A percentile compares a stretch with the other conserved stretches of the same genome.
Conservation (phyloP, 1,140 invertebrate genomes). For the Doryteuthis pealeii region DNA sequence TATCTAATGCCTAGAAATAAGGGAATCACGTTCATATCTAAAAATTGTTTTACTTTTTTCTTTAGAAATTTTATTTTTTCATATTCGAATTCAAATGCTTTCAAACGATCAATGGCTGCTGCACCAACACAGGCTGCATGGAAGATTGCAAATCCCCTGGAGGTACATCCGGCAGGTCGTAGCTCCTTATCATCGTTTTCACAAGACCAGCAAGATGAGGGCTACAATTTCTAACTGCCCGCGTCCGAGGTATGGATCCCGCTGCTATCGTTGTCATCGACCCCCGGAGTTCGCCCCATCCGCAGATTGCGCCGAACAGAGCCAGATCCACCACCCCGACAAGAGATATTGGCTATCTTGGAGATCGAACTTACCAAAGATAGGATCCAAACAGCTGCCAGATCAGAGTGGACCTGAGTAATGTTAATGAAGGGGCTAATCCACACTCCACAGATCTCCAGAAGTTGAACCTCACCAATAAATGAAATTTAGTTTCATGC, state of each 20-base stretch:
- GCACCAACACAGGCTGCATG: constrained; percentile 1
- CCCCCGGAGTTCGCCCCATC: constrained; percentile 8
- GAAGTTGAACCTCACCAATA: too few relatives aligned
- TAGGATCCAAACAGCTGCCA: too few relatives aligned
- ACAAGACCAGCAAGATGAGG: constrained; percentile 30
- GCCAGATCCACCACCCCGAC: not conserved
- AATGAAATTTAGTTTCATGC: too few relatives aligned
- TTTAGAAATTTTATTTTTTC: too few relatives aligned
- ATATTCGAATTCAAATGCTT: constrained; percentile 39
- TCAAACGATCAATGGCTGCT: constrained; percentile 25
- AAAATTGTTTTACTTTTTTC: too few relatives aligned
- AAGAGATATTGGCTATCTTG: not conserved
- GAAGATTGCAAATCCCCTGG: not conserved
- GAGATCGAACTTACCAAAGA: too few relatives aligned
- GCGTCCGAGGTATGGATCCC: not conserved
- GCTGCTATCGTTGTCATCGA: not conserved
- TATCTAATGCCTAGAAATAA: too few relatives aligned
- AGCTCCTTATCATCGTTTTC: constrained; percentile 20
- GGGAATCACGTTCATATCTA: too few relatives aligned
- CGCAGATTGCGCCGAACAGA: not conserved
- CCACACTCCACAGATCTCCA: too few relatives aligned
- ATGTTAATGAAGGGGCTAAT: too few relatives aligned
- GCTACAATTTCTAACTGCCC: constrained; percentile 27
- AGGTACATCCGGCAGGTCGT: not conserved
- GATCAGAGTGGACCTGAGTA: too few relatives aligned